Evolutionary conservation across 2,888 invertebrate species (phyloP), one percentile per base, ranked within the genome.

Genomic region (Lysandra bellargus): DNA sequence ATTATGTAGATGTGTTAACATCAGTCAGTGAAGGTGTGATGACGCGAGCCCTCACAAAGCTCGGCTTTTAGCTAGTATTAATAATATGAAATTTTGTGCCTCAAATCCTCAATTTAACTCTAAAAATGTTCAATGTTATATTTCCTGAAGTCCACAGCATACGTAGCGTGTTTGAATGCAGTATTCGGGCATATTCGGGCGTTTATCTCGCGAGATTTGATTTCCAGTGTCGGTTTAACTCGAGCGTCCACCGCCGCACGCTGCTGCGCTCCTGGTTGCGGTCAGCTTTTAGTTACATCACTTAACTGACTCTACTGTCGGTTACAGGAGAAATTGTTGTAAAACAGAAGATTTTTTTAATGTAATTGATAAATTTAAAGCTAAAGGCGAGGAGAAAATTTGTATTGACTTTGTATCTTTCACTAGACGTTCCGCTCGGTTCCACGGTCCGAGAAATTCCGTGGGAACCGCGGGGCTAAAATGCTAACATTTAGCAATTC

Each of bases 161-260:
- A 61, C n/a, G 79, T 37, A 44, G 75, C 78, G 33, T 80, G 82
- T 84, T 83, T 84, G 84, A 83, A 84, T 83, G 83, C 81, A 53
- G 53, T 82, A 75, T 78, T 82, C 81, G 73, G 78, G 81, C 83
- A 33, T 33, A 23, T 23, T 23, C 23, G 37, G 37, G 37, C 37
- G 81, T 83, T 83, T 83, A 83, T 83, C 80, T 80, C 81, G 80
- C 81, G 81, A 79, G 81, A 82, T 80, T 81, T 80, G 85, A 83
- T 83, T 83, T 80, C 79, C 80, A 69, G 64, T 69, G 64, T 69
- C 64, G 30, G 64, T 69, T 7, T 23, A 23, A 61, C 61, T 61
- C 57, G 61, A 5, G n/a, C 61, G 23, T n/a, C 23, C 23, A 61
- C 61, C 2, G 14, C 61, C 61, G 23, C 23, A 23, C 61, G 61